Percentiles rank a stretch among this genome's conserved stretches.
These are phyloP conservation scores for Diorhabda carinulata DNA, from an alignment of 1,140 invertebrate genomes.

Conservation along the genomic window DNA sequence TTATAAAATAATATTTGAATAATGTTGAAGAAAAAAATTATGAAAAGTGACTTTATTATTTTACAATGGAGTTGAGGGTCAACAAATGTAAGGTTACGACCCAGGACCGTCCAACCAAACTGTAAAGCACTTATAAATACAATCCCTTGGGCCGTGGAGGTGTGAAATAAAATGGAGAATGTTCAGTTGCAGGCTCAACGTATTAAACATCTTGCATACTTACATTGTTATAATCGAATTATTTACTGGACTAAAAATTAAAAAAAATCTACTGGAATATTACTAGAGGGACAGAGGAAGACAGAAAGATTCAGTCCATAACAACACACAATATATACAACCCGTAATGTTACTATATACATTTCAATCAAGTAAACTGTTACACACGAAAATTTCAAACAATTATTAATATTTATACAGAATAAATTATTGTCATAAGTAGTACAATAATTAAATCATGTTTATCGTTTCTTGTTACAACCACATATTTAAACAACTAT, in stretches of 20 bases:
- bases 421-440: background rate
- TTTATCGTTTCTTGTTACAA: too few relatives aligned
- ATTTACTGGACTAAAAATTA: background rate
- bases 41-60: too few relatives aligned
- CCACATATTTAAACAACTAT: too few relatives aligned
- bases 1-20: too few relatives aligned
- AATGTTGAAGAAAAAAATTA: too few relatives aligned
- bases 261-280: slow-evolving; percentile 13
- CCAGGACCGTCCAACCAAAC: background rate
- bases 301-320: slow-evolving; percentile 45
- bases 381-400: slow-evolving; percentile 9
- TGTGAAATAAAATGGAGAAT: too few relatives aligned
- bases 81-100: too few relatives aligned
- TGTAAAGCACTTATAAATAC: background rate
- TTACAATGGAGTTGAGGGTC: too few relatives aligned
- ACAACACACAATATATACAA: slow-evolving; percentile 46
- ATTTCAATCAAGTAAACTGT: slow-evolving; percentile 18
- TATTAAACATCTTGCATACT: background rate
- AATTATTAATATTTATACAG: background rate
- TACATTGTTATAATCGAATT: background rate
- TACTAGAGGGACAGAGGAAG: slow-evolving; percentile 37
- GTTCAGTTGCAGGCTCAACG: background rate
- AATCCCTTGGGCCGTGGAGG: too few relatives aligned
- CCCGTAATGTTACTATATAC: slow-evolving; percentile 45
- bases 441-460: background rate